Conservation (phyloP, 1,140 invertebrate genomes). For the Rhagoletis zephyria region DNA sequence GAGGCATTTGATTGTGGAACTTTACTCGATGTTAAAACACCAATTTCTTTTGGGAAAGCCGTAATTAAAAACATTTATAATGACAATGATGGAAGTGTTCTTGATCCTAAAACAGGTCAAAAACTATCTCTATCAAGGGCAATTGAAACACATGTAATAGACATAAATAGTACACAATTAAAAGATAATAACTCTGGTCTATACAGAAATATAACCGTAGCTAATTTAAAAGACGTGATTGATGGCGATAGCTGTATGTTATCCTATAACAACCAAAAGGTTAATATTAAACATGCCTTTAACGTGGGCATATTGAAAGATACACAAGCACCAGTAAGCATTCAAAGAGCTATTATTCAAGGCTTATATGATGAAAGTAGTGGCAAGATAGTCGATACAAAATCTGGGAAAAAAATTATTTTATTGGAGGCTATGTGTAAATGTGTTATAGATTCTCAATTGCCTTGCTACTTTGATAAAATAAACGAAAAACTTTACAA, state of each 20-base stretch:
- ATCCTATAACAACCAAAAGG: slow-evolving; percentile 78
- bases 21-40: slow-evolving; percentile 84
- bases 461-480: slow-evolving; percentile 87
- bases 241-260: slow-evolving; percentile 83
- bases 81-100: slow-evolving; percentile 82
- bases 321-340: slow-evolving; percentile 85
- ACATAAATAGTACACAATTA: slow-evolving; percentile 87
- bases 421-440: slow-evolving; percentile 88
- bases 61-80: slow-evolving; percentile 88
- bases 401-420: slow-evolving; percentile 83
- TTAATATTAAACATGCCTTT: slow-evolving; percentile 86
- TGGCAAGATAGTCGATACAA: slow-evolving; percentile 87
- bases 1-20: slow-evolving; percentile 90
- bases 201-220: slow-evolving; percentile 82
- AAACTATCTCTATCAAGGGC: slow-evolving; percentile 84
- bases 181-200: slow-evolving; percentile 85
- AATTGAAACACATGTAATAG: slow-evolving; percentile 82
- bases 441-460: slow-evolving; percentile 83
- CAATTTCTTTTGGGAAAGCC: slow-evolving; percentile 87
- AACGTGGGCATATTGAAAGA: slow-evolving; percentile 86
- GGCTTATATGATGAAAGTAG: slow-evolving; percentile 86
- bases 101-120: slow-evolving; percentile 84
- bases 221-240: slow-evolving; percentile 82
- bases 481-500: slow-evolving; percentile 80
- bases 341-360: slow-evolving; percentile 89